Conservation (phyloP, 2,113 vertebrate species). For the Falcunculus frontatus region DNA sequence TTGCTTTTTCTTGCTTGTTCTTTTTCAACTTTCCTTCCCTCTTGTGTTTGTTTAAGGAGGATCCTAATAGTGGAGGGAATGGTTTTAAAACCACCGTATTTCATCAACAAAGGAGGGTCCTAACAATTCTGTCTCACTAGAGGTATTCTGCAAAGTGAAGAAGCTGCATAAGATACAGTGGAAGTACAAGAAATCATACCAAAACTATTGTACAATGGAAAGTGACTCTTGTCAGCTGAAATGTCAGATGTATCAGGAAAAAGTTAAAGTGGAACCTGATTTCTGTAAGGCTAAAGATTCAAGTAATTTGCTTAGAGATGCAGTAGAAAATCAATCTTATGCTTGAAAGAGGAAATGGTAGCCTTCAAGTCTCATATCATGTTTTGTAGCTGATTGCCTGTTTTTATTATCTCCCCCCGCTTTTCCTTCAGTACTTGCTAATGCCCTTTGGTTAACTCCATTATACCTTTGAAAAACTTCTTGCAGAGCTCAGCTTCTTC, state of each 20-base stretch:
- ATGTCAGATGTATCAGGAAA: conserved; percentile 22
- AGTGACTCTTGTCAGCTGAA: conserved; percentile 17
- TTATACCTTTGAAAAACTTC: conserved; percentile 57
- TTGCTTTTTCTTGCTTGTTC: neutral
- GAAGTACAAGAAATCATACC: neutral
- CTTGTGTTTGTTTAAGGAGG: neutral
- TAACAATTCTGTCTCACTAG: neutral
- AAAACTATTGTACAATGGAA: neutral
- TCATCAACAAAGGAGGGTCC: neutral
- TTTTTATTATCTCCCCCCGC: neutral
- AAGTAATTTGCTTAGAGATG: conserved; percentile 52
- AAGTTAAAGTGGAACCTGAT: conserved; percentile 47
- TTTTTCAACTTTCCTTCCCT: neutral
- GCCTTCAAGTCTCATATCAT: conserved; percentile 39
- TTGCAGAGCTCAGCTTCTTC: conserved; percentile 52
- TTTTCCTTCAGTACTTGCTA: conserved; percentile 14
- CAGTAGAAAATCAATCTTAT: conserved; percentile 52
- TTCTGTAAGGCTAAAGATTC: conserved; percentile 27
- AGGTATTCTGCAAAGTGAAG: neutral
- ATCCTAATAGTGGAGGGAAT: neutral
- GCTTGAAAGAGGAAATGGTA: conserved; percentile 49
- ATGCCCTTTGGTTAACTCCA: conserved; percentile 54
- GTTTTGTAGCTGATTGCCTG: conserved; percentile 46
- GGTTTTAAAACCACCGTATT: neutral
- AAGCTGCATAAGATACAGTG: neutral